Base-by-base conservation (phyloP, 2,113 vertebrate genomes). In the Lampris incognitus region DNA sequence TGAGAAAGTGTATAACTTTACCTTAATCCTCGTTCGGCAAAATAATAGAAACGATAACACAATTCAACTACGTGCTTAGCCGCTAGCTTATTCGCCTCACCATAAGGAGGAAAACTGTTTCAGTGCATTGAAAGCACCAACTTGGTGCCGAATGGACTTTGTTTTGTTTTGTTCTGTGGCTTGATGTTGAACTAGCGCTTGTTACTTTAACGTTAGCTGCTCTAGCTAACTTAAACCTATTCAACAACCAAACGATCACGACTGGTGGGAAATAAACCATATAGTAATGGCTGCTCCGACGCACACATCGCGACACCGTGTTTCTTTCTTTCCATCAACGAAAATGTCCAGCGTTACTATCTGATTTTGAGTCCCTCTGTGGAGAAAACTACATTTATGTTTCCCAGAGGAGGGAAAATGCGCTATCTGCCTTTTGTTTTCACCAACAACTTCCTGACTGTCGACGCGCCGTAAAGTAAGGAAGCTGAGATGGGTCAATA, bases 401-500 rank as follows among this genome's bases (percentile, higher is more conserved):
- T 3, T 24, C 24, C 24, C 24, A 24, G 24, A 24, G 42, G 9
- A 1, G 50, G 5, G 10, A 8, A 74, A 60, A 1, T 9, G 46
- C 13, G 54, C 9, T 40, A 2, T 3, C 6, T 0, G 40, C n/a
- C 51, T 37, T 50, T 60, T 73, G 69, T 82, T 79, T 9, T 72
- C 49, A 63, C 24, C 41, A 5, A 3, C 50, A 65, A 65, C 85
- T 81, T 86, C 81, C 78, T 57, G 56, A 49, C 56, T 67, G 6
- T 1, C 1, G 10, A 39, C 3, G 46, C 37, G 5, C 39, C 41
- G 37, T 61, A 11, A 54, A 38, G 58, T 81, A 86, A 3, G 78
- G 85, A 3, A 72, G 67, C 77, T 39, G 63, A 8, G 9, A 0
- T 38, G 50, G 81, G 9, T 69, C 74, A 76, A 49, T 4, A 72